Percentiles rank a stretch among this genome's conserved stretches.
These are phyloP conservation scores for Ochropleura plecta DNA, from an alignment of 2,888 invertebrate genomes.

Conservation along the genomic window DNA sequence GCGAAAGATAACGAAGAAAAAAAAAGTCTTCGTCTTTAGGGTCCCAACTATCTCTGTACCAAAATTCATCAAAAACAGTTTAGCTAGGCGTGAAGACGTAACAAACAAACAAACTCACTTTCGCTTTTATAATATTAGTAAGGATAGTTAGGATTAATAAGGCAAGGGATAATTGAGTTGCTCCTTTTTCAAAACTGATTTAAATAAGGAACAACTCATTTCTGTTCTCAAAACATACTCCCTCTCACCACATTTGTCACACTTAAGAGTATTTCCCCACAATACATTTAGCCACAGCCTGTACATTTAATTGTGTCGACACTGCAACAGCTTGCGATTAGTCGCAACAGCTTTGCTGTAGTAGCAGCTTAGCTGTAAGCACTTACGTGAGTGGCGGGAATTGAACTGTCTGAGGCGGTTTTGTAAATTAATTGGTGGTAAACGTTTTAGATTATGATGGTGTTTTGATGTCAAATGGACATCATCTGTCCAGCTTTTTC, in stretches of 20 bases:
- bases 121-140: too few species aligned
- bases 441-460: not conserved
- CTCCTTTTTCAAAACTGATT: not conserved
- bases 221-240: not conserved
- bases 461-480: conserved; percentile 9
- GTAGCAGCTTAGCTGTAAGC: conserved; percentile 24
- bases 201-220: not conserved
- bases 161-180: too few species aligned
- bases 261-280: conserved; percentile 34
- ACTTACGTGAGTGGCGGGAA: conserved; percentile 21
- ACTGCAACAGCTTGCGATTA: conserved; percentile 45
- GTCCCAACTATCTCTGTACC: too few species aligned
- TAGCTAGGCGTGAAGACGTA: too few species aligned
- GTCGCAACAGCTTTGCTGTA: conserved; percentile 35
- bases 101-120: too few species aligned
- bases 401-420: conserved; percentile 12
- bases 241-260: conserved; percentile 1
- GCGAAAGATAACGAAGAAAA: too few species aligned
- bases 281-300: conserved; percentile 39
- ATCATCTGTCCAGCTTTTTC: not conserved
- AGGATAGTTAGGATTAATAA: too few species aligned
- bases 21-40: too few species aligned
- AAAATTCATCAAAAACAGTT: too few species aligned
- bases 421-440: conserved; percentile 16
- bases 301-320: conserved; percentile 54